Conservation (phyloP, 2,113 vertebrate species). For the Sylvicapra grimmia region DNA sequence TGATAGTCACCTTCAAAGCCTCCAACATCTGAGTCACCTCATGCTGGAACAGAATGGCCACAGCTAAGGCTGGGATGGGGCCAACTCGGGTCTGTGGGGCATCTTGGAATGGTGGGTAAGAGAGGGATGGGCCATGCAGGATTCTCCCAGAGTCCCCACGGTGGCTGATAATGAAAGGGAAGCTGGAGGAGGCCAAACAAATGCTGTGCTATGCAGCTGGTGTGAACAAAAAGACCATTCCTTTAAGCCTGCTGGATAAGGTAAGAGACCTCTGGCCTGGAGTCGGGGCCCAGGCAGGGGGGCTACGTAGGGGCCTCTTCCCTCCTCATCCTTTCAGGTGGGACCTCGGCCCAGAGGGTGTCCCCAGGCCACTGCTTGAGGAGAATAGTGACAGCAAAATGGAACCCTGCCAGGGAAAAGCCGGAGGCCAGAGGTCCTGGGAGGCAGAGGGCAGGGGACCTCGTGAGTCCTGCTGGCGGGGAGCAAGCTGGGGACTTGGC, state of each 20-base stretch:
- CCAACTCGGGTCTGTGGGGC: not conserved
- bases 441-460: not conserved
- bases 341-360: not conserved
- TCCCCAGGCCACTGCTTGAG: not conserved
- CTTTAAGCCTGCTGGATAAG: slow-evolving; percentile 78
- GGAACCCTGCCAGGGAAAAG: not conserved
- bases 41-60: not conserved
- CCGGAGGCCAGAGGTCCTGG: not conserved
- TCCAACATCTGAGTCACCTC: not conserved
- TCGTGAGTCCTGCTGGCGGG: rapidly evolving
- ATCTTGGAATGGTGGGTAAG: not conserved
- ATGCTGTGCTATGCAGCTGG: slow-evolving; percentile 81
- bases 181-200: slow-evolving; percentile 79
- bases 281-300: rapidly evolving
- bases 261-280: slow-evolving; percentile 69
- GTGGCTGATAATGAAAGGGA: slow-evolving; percentile 88
- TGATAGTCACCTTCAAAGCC: not conserved
- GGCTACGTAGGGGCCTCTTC: not conserved
- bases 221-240: slow-evolving; percentile 79
- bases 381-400: not conserved
- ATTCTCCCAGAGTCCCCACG: slow-evolving; percentile 88
- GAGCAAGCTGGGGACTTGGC: not conserved
- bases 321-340: not conserved
- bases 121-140: slow-evolving; percentile 70
- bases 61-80: not conserved